A percentile compares a stretch with the other conserved stretches of the same genome.
phyloP scores from a whole-genome alignment of 2,888 invertebrate genomes.

The Enoplolaimus lenunculus region DNA sequence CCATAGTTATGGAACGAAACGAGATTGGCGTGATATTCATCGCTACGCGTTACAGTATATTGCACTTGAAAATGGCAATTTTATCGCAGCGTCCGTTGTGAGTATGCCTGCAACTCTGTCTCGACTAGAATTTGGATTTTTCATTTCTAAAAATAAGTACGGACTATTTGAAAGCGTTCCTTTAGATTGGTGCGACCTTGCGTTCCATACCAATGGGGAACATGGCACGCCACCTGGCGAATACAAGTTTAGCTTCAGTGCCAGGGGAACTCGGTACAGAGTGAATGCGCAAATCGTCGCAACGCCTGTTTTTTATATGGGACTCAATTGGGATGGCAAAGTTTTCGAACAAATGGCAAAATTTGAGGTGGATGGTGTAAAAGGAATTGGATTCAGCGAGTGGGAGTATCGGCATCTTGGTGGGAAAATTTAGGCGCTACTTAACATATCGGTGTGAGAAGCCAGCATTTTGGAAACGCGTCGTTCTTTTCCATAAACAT shows the following conservation, averaged over 20 bases:
- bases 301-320: constrained; percentile 11
- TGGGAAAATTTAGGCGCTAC: too few relatives aligned
- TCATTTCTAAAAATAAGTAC: too few relatives aligned
- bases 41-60: constrained; percentile 64
- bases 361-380: constrained; percentile 51
- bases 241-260: background rate
- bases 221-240: constrained; percentile 7
- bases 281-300: background rate
- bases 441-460: too few relatives aligned
- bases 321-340: constrained; percentile 2
- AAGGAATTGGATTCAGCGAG: constrained; percentile 54
- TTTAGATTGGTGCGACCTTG: constrained; percentile 1
- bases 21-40: constrained; percentile 61
- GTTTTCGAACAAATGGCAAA: constrained; percentile 47
- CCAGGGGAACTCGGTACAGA: constrained; percentile 3
- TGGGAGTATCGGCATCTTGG: too few relatives aligned
- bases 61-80: constrained; percentile 56
- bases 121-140: constrained; percentile 52
- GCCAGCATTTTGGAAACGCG: too few relatives aligned
- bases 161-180: too few relatives aligned
- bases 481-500: too few relatives aligned
- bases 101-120: constrained; percentile 53
- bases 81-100: constrained; percentile 57
- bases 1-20: constrained; percentile 48
- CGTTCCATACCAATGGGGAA: background rate